Base-by-base conservation (phyloP, 2,113 vertebrate genomes). In the Laterallus jamaicensis region DNA sequence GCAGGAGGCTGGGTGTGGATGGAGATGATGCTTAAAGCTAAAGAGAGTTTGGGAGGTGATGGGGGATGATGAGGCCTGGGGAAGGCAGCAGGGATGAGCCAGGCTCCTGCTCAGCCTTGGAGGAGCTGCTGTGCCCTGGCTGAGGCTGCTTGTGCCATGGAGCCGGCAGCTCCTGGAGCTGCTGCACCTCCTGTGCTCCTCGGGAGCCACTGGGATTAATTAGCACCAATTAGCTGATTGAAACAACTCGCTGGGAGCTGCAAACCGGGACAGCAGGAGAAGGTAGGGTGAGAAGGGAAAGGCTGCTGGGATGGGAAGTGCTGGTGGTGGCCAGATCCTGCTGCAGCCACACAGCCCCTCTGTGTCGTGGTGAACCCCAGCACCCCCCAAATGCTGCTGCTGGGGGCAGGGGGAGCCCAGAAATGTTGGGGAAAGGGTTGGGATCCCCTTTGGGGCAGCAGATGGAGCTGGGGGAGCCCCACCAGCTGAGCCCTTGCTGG, bases 141-240 rank as follows among this genome's bases (percentile, higher is more conserved):
- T 3, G 1, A 13, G 4, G 1, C 16, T 1, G 1, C 55, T 86
- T 1, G 1, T 39, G 60, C 62, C 0, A 0, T 6, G n/a, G 75
- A 52, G 76, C 19, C 4, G 0, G 49, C 69, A 29, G 55, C 2
- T 1, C 25, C 26, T 0, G 1, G 44, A 56, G 20, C 31, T 2
- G 4, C 55, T 29, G 54, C 7, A 8, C 47, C 50, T 68, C 54
- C 24, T 13, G 42, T 1, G 5, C 40, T 26, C 2, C 1, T 42
- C 59, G 50, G 54, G 28, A 79, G 76, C 69, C 4, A 1, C 88
- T 62, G 92, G 90, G 71, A 91, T 88, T 66, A 55, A 90, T 96
- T 78, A 91, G 42, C 76, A 88, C 90, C 75, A 69, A 83, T 92
- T 81, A 86, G 85, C 29, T 64, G 78, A 60, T 54, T 19, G 81